Conservation (phyloP, 1,140 invertebrate species). For the Bombyx mori region DNA sequence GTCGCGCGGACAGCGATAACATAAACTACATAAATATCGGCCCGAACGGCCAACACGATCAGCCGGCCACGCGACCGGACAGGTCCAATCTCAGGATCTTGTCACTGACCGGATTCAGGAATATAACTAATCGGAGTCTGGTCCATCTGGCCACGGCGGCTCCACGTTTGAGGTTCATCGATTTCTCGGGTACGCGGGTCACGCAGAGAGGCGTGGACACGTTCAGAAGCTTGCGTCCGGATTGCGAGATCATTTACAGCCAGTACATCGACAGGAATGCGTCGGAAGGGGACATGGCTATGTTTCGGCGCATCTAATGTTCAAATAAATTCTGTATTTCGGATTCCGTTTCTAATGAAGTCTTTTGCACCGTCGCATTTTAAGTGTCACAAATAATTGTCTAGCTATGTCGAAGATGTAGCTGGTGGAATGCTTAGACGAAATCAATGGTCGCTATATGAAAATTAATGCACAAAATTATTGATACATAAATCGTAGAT, state of each 20-base stretch:
- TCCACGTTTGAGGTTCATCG: constrained; percentile 72
- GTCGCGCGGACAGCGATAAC: constrained; percentile 35
- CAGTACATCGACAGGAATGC: too few species aligned
- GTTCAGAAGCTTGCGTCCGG: constrained; percentile 52
- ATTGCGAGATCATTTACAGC: constrained; percentile 28
- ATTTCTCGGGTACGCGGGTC: constrained; percentile 74
- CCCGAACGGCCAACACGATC: constrained; percentile 11
- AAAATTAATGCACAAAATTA: too few species aligned
- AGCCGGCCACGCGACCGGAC: constrained; percentile 23
- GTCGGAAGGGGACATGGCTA: too few species aligned
- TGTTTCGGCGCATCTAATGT: too few species aligned
- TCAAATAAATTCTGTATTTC: too few species aligned
- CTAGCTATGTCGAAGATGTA: too few species aligned
- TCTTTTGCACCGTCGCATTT: too few species aligned
- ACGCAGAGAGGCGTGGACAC: constrained; percentile 70
- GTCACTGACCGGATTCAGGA: constrained; percentile 73
- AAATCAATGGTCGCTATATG: too few species aligned
- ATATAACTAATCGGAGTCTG: constrained; percentile 76
- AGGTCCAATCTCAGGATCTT: constrained; percentile 40
- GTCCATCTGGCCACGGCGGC: constrained; percentile 74
- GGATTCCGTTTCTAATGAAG: too few species aligned
- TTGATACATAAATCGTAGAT: too few species aligned
- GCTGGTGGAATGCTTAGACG: too few species aligned
- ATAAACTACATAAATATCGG: constrained; percentile 46
- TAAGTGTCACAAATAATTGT: too few species aligned